These are phyloP conservation scores for Cricetomys ansorgei DNA, from an alignment of 2,113 vertebrate genomes.

Conservation along the genomic window DNA sequence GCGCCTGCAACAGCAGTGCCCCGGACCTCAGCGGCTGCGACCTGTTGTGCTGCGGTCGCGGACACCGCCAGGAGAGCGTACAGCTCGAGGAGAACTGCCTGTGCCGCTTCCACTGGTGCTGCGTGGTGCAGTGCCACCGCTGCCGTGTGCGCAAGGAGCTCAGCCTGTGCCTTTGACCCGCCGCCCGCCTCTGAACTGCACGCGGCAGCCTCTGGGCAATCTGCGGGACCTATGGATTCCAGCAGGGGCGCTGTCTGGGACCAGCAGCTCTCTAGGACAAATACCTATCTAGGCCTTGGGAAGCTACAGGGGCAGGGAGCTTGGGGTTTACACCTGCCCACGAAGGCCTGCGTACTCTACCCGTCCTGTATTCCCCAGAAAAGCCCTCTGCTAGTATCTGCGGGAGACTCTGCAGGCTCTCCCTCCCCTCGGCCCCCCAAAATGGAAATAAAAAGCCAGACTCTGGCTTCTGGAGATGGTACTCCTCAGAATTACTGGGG, in stretches of 20 bases:
- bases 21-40: conserved; percentile 97
- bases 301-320: neutral
- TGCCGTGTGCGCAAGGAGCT: conserved; percentile 96
- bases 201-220: neutral
- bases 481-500: conserved; percentile 46
- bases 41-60: conserved; percentile 96
- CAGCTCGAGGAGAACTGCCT: conserved; percentile 97
- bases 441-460: neutral
- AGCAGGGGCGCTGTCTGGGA: neutral
- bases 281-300: neutral
- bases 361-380: neutral
- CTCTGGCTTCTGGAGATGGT: neutral
- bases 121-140: conserved; percentile 97
- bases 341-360: neutral
- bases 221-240: neutral
- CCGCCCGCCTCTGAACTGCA: neutral
- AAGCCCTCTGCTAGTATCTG: neutral
- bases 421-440: neutral
- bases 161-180: conserved; percentile 93
- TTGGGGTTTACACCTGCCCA: neutral
- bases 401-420: neutral
- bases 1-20: conserved; percentile 96
- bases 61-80: conserved; percentile 93
- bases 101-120: conserved; percentile 99
- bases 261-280: neutral